A percentile compares a stretch with the other conserved stretches of the same genome.
These are phyloP conservation scores for Micoletzkya japonica DNA, from an alignment of 2,888 invertebrate genomes.

Conservation along the genomic window DNA sequence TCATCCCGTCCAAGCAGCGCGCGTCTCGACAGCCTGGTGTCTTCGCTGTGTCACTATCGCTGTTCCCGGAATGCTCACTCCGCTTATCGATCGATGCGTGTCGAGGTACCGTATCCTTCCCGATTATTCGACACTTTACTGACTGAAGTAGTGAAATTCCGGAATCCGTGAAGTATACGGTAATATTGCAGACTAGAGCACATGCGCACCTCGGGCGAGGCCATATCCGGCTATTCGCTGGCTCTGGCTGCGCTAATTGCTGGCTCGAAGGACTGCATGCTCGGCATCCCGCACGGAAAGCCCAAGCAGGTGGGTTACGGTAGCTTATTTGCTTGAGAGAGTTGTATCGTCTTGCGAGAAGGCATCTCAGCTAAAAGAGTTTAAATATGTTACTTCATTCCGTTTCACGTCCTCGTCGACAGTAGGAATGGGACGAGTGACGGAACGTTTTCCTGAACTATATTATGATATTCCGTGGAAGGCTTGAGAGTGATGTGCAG, in stretches of 20 bases:
- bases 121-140: not conserved
- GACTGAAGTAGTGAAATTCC: not conserved
- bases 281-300: slow-evolving; percentile 93
- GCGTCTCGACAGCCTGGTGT: slow-evolving; percentile 87
- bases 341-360: no score
- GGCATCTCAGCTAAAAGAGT: no score
- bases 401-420: no score
- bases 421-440: no score
- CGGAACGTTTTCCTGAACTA: no score
- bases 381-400: no score
- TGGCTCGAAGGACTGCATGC: slow-evolving; percentile 85
- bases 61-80: slow-evolving; percentile 89
- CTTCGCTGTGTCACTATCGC: slow-evolving; percentile 74
- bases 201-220: slow-evolving; percentile 79
- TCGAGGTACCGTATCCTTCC: slow-evolving; percentile 35
- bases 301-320: slow-evolving; percentile 78
- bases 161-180: not conserved
- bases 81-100: slow-evolving; percentile 77
- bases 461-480: no score
- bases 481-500: slow-evolving; percentile 21
- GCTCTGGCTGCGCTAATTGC: slow-evolving; percentile 86
- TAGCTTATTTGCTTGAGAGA: not conserved
- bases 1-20: slow-evolving; percentile 90
- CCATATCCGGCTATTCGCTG: slow-evolving; percentile 80
- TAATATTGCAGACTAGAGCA: slow-evolving; percentile 79